Evolutionary conservation across 2,113 vertebrate genomes (phyloP).

Genomic region (Brachirus orientalis): DNA sequence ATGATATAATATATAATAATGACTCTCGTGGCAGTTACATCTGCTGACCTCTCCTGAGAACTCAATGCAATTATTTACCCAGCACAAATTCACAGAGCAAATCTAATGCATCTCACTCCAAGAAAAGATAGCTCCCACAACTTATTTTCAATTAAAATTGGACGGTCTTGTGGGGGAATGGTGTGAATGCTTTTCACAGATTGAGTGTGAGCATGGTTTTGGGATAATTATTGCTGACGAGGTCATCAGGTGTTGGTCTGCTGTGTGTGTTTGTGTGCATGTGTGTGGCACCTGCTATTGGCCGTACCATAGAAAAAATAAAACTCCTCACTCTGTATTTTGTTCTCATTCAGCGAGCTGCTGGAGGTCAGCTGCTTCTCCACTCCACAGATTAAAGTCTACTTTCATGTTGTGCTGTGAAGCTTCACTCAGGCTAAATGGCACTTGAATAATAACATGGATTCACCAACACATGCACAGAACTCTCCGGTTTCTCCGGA

Average conservation of each 20-base stretch:
- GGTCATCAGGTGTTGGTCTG: constrained; percentile 15
- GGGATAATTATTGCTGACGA: constrained; percentile 33
- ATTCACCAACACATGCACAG: not conserved
- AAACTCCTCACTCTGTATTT: constrained; percentile 29
- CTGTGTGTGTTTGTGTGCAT: not conserved
- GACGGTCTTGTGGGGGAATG: constrained; percentile 15
- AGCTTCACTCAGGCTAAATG: not conserved
- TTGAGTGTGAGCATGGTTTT: constrained; percentile 15
- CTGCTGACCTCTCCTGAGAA: constrained; percentile 70
- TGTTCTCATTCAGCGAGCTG: constrained; percentile 4
- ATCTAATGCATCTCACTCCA: constrained; percentile 56
- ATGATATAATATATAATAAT: constrained; percentile 69
- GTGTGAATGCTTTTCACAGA: constrained; percentile 14
- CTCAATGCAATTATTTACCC: constrained; percentile 69
- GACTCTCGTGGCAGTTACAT: constrained; percentile 66
- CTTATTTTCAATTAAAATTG: constrained; percentile 60
- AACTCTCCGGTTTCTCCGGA: no score
- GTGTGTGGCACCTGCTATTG: not conserved
- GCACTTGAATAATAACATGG: not conserved
- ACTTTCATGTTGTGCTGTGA: not conserved
- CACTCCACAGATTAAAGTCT: constrained; percentile 20
- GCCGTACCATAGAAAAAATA: not conserved
- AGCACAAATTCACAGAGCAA: constrained; percentile 60
- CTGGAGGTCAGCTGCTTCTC: constrained; percentile 41
- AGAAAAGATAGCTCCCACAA: constrained; percentile 55